phyloP scores from a whole-genome alignment of 2,113 vertebrate species.

The Pomatostomus ruficeps region DNA sequence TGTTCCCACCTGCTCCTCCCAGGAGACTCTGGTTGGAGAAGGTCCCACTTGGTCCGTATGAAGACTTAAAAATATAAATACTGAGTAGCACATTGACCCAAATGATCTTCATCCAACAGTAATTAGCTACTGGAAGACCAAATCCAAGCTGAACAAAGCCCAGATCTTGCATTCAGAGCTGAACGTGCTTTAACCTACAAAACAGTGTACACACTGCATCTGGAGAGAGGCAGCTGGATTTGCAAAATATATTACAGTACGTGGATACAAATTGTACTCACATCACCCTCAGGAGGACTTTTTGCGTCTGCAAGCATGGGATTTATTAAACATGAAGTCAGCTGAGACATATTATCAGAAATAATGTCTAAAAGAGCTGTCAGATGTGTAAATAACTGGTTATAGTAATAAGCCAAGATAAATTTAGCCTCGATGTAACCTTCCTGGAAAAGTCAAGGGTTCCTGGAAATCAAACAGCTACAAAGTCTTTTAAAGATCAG shows the following conservation, averaged over 20 bases:
- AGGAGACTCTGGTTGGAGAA: not conserved
- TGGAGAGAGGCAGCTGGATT: not conserved
- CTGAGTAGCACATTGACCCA: not conserved
- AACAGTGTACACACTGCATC: not conserved
- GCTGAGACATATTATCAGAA: not conserved
- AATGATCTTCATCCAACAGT: not conserved
- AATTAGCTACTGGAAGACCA: not conserved
- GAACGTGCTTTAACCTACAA: not conserved
- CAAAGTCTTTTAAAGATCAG: not conserved
- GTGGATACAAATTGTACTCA: not conserved
- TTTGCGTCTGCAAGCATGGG: not conserved
- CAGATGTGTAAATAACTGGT: constrained; percentile 1
- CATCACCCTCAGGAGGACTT: not conserved
- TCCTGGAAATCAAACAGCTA: not conserved
- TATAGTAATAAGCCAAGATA: not conserved
- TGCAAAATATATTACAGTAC: not conserved
- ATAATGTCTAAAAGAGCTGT: not conserved
- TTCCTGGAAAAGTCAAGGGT: not conserved
- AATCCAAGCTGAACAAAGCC: not conserved
- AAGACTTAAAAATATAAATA: not conserved
- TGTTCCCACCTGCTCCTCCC: not conserved
- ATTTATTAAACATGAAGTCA: constrained; percentile 1
- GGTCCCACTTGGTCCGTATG: not conserved
- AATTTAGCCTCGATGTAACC: not conserved
- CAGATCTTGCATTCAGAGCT: not conserved